Base-by-base conservation (phyloP, 2,113 vertebrate genomes). In the Rhinoderma darwinii region DNA sequence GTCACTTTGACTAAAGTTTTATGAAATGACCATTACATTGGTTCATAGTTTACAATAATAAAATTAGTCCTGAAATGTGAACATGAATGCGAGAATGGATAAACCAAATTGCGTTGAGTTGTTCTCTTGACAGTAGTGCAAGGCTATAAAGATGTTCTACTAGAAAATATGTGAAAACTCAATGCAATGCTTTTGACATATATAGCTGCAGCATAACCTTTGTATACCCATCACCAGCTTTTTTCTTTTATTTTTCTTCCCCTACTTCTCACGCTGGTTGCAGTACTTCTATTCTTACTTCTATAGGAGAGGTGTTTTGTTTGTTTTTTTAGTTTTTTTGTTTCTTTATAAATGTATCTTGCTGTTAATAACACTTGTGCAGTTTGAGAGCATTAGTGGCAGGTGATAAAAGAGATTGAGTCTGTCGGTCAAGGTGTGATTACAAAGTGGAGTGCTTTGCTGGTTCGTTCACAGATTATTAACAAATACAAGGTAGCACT, bases 381-480 rank as follows among this genome's bases (percentile, higher is more conserved):
- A 75, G 73, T 41, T 44, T 75, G 41, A 15, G 73, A 44, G 73
- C 41, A 44, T 17, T 35, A 35, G 17, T n/a, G 44, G 30, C 47
- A 12, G 20, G 47, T 3, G 27, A 8, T 35, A 12, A 41, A 47
- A 43, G 75, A 35, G 75, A 78, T 51, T 30, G 75, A 78, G 75
- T 8, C 68, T 72, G 68, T 72, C 68, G 41, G 68, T 72, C 68
- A 72, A 72, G 35, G 68, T 41, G 68, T 25, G 68, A 72, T 72
- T 72, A 41, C 68, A 39, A 41, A 72, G 68, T 4, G 37, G 37
- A 72, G 68, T 39, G 37, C 66, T 70, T 70, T 70, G 5, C 32
- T 37, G 66, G 32, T 70, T 35, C 37, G 20, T 41, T 41, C 37
- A 25, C 68, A 72, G 68, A 20, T 72, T 72, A 72, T 72, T 72